A percentile compares a stretch with the other conserved stretches of the same genome.
Evolutionary conservation across 2,113 vertebrate species (phyloP).

Genomic region (Calypte anna): DNA sequence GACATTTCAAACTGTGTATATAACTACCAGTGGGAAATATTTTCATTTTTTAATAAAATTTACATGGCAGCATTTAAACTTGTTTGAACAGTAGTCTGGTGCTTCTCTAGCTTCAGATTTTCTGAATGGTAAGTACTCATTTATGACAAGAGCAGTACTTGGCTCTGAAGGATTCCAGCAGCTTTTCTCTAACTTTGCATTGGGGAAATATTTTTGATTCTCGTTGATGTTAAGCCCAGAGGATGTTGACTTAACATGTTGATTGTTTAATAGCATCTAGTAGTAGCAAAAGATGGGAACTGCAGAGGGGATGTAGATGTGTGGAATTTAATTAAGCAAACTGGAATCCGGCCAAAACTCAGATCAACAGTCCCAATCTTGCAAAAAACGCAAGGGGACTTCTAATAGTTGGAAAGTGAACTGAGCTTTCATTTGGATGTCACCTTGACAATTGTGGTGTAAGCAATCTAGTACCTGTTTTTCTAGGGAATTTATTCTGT

Average conservation of each 20-base stretch:
- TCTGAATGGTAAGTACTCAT: background rate
- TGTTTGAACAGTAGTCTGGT: background rate
- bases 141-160: background rate
- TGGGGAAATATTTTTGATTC: background rate
- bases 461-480: background rate
- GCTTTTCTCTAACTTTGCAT: background rate
- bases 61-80: background rate
- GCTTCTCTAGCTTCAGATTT: background rate
- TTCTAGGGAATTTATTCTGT: background rate
- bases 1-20: background rate
- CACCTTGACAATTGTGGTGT: slow-evolving; percentile 33
- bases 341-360: slow-evolving; percentile 22
- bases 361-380: background rate
- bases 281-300: background rate
- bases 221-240: background rate
- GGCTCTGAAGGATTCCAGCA: background rate
- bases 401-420: slow-evolving; percentile 7
- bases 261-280: slow-evolving; percentile 2
- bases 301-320: background rate
- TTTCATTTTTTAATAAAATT: background rate
- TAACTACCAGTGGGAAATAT: background rate
- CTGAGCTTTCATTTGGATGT: slow-evolving; percentile 27
- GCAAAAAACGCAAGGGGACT: background rate
- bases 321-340: slow-evolving; percentile 38
- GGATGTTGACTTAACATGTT: background rate